phyloP scores from a whole-genome alignment of 2,113 vertebrate genomes.

The Chloropsis cyanopogon region DNA sequence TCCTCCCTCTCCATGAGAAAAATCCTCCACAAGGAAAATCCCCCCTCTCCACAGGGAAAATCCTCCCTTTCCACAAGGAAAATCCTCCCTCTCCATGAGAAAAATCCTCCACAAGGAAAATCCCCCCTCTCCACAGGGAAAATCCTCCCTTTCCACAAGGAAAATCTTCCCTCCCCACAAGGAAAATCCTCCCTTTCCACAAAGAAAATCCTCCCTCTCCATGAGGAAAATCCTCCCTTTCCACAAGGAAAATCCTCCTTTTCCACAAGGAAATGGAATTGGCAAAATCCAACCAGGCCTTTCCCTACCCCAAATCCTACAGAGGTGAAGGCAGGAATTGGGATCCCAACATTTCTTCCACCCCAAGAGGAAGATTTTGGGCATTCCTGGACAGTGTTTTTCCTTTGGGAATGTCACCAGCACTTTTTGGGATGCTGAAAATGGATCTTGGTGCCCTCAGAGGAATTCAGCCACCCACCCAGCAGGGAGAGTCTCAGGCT shows the following conservation, averaged over 20 bases:
- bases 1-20: not conserved
- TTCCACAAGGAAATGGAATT: not conserved
- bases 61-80: not conserved
- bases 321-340: not conserved
- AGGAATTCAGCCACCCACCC: not conserved
- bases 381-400: not conserved
- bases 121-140: rapidly evolving
- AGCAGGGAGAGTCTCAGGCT: not conserved
- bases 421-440: not conserved
- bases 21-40: not conserved
- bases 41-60: not conserved
- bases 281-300: not conserved
- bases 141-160: not conserved
- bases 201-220: too few relatives aligned
- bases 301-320: not conserved
- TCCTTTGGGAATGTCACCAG: not conserved
- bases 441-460: not conserved
- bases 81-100: not conserved
- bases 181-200: not conserved
- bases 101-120: not conserved
- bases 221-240: too few relatives aligned
- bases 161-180: rapidly evolving
- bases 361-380: not conserved
- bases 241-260: too few relatives aligned
- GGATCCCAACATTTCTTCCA: not conserved